Base-by-base conservation (phyloP, 1,140 invertebrate genomes). In the Lordiphosa mommai region DNA sequence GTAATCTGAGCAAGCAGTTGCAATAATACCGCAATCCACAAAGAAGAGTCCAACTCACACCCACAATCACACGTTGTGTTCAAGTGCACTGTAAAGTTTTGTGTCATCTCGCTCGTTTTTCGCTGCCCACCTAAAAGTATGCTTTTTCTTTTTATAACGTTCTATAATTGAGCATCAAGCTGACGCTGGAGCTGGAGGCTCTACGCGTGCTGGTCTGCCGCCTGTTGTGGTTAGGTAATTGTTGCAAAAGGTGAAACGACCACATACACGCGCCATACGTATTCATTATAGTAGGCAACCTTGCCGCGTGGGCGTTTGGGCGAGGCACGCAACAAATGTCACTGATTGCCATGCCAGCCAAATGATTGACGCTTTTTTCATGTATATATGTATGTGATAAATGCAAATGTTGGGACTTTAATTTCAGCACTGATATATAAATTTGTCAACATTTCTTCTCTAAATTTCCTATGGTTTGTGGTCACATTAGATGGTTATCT, bases 111-210 rank as follows among this genome's bases (percentile, higher is more conserved):
- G 5, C 23, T 2, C n/a, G 27, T 33, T 6, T 46, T 40, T 17
- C 12, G 2, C 10, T 27, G 6, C 9, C 55, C 36, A 56, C 27
- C 44, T 43, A 40, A 63, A 61, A 56, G 56, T 56, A 33, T 36
- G 55, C 59, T 53, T 13, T n/a, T 14, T 12, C 50, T 50, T 34
- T 59, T 60, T 55, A 64, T 64, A 53, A 53, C 8, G 10, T 27
- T 48, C 44, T 68, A 66, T 70, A 82, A 66, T 52, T 70, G 57
- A 74, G 57, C 69, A 56, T 50, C 27, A 9, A 27, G 27, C 32
- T 61, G 30, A 16, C 41, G 41, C 33, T 20, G 44, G 13, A 23
- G 7, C 48, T 16, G 29, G 40, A 4, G 10, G 41, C 16, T 10
- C 7, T 20, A 9, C 20, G 12, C 33, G 49, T 32, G 27, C 57